Evolutionary conservation across 2,113 vertebrate species (phyloP).

Genomic region (Chloroceryle aenea): DNA sequence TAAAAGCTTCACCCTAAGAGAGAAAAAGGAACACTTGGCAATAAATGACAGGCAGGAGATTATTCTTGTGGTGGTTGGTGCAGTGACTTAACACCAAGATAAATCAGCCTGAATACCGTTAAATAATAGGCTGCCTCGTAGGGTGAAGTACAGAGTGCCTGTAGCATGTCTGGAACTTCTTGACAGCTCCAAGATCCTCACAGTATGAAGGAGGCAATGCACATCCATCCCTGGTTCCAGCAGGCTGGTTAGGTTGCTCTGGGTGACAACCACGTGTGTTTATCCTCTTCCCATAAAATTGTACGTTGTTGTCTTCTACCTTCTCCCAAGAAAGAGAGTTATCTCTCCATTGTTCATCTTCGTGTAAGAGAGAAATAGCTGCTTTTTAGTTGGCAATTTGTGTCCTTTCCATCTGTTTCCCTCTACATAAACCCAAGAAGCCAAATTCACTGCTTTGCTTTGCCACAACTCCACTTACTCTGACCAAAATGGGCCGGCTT

Average conservation of each 20-base stretch:
- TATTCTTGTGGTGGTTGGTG: neutral
- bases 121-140: neutral
- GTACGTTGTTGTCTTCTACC: neutral
- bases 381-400: neutral
- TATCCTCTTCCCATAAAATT: neutral
- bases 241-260: neutral
- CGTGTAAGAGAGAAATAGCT: neutral
- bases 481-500: neutral
- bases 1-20: neutral
- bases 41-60: neutral
- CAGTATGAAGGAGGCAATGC: neutral
- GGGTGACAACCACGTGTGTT: neutral
- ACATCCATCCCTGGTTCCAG: neutral
- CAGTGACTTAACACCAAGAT: neutral
- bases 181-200: neutral
- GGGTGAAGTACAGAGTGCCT: neutral
- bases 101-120: neutral
- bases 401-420: neutral
- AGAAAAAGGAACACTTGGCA: neutral
- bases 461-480: neutral
- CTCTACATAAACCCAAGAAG: neutral
- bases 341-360: accelerated
- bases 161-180: neutral
- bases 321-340: neutral
- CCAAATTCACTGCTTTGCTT: neutral